Evolutionary conservation across 2,888 invertebrate genomes (phyloP).

Genomic region (Epirrhoe alternata): DNA sequence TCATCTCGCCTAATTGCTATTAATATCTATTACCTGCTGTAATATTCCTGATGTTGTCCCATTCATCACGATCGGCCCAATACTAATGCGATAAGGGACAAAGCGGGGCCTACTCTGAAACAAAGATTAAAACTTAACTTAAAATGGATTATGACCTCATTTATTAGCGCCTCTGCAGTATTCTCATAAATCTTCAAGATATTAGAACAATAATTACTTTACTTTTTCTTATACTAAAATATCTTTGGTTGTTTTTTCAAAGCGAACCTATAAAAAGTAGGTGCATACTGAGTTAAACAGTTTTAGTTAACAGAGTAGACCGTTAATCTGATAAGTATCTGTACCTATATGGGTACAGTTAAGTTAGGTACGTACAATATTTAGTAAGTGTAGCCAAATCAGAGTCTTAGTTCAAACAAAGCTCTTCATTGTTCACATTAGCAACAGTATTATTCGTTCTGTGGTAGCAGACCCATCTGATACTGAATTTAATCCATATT

Average conservation of each 20-base stretch:
- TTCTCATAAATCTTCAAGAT: slow-evolving; percentile 26
- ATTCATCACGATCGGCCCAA: slow-evolving; percentile 30
- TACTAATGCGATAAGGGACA: slow-evolving; percentile 31
- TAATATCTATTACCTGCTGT: slow-evolving; percentile 32
- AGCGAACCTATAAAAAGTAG: not conserved
- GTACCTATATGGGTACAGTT: no score
- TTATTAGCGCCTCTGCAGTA: slow-evolving; percentile 21
- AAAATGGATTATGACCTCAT: slow-evolving; percentile 26
- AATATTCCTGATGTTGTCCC: slow-evolving; percentile 25
- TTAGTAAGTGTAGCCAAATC: not conserved
- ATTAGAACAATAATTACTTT: slow-evolving; percentile 26
- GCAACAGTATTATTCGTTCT: not conserved
- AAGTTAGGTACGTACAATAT: no score
- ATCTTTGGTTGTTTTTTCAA: not conserved
- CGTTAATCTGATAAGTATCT: no score
- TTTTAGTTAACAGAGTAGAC: no score
- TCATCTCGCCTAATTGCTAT: slow-evolving; percentile 30
- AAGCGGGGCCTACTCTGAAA: slow-evolving; percentile 32
- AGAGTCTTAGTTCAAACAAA: not conserved
- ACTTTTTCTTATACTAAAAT: no score
- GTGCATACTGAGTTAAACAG: no score
- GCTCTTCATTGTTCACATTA: slow-evolving; percentile 6
- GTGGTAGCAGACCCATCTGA: not conserved
- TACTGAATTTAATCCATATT: slow-evolving; percentile 19
- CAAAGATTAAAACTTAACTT: slow-evolving; percentile 33